A percentile compares a stretch with the other conserved stretches of the same genome.
These are phyloP conservation scores for Microchrysa polita DNA, from an alignment of 2,888 invertebrate species.

Conservation along the genomic window DNA sequence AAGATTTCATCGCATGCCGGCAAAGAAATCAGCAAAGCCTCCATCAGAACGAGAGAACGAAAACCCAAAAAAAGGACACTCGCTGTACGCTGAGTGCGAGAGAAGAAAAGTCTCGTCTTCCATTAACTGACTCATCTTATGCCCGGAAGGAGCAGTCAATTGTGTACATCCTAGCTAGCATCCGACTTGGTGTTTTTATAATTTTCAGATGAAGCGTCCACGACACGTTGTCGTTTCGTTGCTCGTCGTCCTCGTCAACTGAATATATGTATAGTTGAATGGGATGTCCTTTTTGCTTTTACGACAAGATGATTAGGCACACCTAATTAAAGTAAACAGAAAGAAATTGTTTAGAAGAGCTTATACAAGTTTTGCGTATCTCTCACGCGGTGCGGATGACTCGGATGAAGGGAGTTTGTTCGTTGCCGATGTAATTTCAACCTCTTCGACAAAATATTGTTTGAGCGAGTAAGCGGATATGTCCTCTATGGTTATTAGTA, in stretches of 20 bases:
- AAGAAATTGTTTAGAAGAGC: constrained; percentile 28
- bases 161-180: not conserved
- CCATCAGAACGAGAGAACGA: too few species aligned
- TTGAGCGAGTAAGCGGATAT: too few species aligned
- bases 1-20: not conserved
- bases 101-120: constrained; percentile 12
- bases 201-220: not conserved
- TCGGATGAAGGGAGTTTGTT: too few species aligned
- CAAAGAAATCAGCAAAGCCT: not conserved
- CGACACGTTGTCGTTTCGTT: not conserved
- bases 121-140: constrained; percentile 27
- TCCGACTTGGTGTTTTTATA: not conserved
- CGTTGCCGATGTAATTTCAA: too few species aligned
- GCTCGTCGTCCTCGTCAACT: constrained; percentile 1
- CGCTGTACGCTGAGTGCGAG: too few species aligned
- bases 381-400: too few species aligned
- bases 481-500: not conserved
- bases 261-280: too few species aligned
- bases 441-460: too few species aligned
- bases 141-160: constrained; percentile 27
- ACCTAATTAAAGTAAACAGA: constrained; percentile 43
- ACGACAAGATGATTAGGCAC: constrained; percentile 40
- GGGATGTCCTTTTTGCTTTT: constrained; percentile 28
- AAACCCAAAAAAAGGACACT: too few species aligned
- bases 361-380: too few species aligned